Base-by-base conservation (phyloP, 1,140 invertebrate genomes). In the Amyelois transitella region DNA sequence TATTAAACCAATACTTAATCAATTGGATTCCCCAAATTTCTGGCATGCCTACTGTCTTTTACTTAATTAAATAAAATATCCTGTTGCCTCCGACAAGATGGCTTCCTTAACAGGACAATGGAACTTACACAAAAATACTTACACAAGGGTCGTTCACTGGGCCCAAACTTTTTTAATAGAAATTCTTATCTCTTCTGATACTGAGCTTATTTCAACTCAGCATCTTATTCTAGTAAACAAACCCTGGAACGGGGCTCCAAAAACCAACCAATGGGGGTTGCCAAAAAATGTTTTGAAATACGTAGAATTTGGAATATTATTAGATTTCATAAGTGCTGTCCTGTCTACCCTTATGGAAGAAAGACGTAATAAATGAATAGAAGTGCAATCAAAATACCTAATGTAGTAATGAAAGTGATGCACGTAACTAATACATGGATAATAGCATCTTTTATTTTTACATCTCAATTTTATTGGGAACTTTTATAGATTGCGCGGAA, bases 121-220 rank as follows among this genome's bases (percentile, higher is more conserved):
- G 43, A 6, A 45, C 25, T 43, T 54, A 53, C 19, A 43, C 18
- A 48, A 58, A 55, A 55, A 38, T 51, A 58, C 38, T 43, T 48
- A 44, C 51, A 38, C 17, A 25, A 44, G 51, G 58, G 56, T 54
- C 63, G 58, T 58, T 57, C 54, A 57, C 53, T 57, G 43, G 57
- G 47, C 43, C 18, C 38, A 75, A 78, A 78, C 65, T 76, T 79
- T 75, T 71, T 79, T 70, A 72, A 74, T 76, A 74, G 65, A 74
- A 75, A 69, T 60, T 72, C 73, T 74, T 75, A 75, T 79, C 72
- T 72, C 43, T 51, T 50, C 28, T 48, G 63, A 66, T 58, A 64
- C 51, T 76, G 68, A 69, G 64, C 59, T 66, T 69, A 68, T 79
- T 72, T 64, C 64, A 75, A 69, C 59, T 72, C 47, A 18, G 54